Base-by-base conservation (phyloP, 2,888 invertebrate species). In the Slavum lentiscoides region DNA sequence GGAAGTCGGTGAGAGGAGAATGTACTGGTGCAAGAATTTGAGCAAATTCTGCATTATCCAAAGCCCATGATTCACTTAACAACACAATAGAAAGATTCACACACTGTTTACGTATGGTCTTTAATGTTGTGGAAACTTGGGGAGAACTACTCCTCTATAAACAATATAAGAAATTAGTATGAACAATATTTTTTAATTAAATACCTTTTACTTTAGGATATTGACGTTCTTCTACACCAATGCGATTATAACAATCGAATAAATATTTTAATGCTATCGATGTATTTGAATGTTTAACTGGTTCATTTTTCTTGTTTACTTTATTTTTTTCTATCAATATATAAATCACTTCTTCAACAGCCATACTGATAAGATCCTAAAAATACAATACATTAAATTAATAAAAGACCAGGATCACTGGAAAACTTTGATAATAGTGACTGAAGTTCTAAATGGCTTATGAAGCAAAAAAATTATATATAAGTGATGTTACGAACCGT, bases 181-280 rank as follows among this genome's bases (percentile, higher is more conserved):
- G 6, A 69, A 39, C 21, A 62, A 30, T 39, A 55, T 4, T 39
- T 61, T 55, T 72, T 17, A 13, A 59, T n/a, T 15, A 61, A 59
- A 62, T 61, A 30, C 9, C 69, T 58, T 81, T 83, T 84, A 89
- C 89, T 88, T 93, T 94, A 39, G 93, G 91, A 85, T 92, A 90
- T 85, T 91, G 91, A 84, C 92, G 88, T 86, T 93, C 93, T 86
- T 94, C 94, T 1, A 90, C 85, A 61, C 91, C 90, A 30, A 93
- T 91, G 84, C 93, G 89, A 64, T 91, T 90, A 86, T 93, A 94
- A 85, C 89, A 90, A 83, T 91, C 90, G 84, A 82, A 82, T 8
- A 82, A 64, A 75, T 61, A 82, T 62, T n/a, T 62, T 5, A 74
- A 62, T 13, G 62, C 74, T 11, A 1, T 2, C n/a, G 53, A 53